Evolutionary conservation across 2,797 vertebrate genomes (phyloP), one percentile per base, ranked within the genome.

Genomic region (Morus bassanus): DNA sequence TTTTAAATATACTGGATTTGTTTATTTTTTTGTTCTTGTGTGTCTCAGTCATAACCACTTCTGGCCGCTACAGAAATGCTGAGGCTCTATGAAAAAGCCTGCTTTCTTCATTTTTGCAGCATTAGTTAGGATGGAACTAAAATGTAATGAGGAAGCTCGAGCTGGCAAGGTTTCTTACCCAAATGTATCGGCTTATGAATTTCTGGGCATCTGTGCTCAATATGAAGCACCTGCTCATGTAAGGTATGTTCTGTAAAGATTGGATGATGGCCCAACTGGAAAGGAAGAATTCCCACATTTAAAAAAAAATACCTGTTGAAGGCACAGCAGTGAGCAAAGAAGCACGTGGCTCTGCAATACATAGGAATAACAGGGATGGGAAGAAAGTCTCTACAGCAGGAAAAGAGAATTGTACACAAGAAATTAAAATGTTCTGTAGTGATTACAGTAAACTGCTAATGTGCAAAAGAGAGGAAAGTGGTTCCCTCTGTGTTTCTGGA

Each of bases 181-280:
- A 77, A 95, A 95, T 70, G 37, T 72, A 68, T 75, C 22, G 0
- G 79, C 24, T 63, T 65, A n/a, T 64, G 89, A 57, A 65, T 92
- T 93, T 95, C 70, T 94, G 85, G 76, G 91, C 95, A 97, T 96
- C 96, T 95, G 91, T 76, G 85, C 87, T 94, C 76, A 43, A 28
- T 54, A 11, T 37, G 93, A 90, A 85, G 91, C 92, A 94, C 95
- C 96, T 97, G 96, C 87, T 95, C 9, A 0, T 57, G 64, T 28
- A 88, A 93, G 79, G 89, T 95, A 31, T 69, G 70, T 45, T 93
- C 84, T 91, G 72, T 67, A 86, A 84, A 91, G 91, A 22, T 45
- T 96, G 95, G 93, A 82, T 53, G 65, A 6, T 25, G 79, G 85
- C 95, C 93, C 73, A 81, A 8, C 11, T 92, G 88, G 91, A 94